Evolutionary conservation across 1,140 invertebrate genomes (phyloP), one percentile per base, ranked within the genome.

Genomic region (Tetragonula clypearis): DNA sequence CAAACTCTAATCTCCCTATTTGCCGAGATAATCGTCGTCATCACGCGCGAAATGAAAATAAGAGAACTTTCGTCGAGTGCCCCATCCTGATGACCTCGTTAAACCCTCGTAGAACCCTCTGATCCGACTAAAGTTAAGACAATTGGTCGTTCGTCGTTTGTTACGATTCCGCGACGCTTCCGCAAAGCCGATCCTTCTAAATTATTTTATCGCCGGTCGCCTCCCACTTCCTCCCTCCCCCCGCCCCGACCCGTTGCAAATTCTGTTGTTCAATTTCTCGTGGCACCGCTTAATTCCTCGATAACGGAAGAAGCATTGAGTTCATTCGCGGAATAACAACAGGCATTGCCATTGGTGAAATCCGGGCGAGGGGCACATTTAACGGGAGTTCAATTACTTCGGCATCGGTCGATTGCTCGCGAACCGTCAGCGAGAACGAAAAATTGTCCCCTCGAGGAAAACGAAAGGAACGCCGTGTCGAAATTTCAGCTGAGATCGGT

Each of bases 301-400:
- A 90, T 90, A 90, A 90, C 83, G 86, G 77, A 75, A 68, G 58
- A 75, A 77, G 73, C 73, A 88, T 80, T 68, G 66, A 26, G 80
- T 26, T 84, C 81, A 80, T 84, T 73, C 77, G 56, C 65, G 68
- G 89, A 90, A 90, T 90, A 90, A 88, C 84, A 90, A 90, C 90
- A 56, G 77, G 69, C 62, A 69, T 71, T 65, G 73, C 11, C 62
- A 35, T 35, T 35, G 73, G 55, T 35, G 68, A 78, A 30, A 75
- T 87, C 80, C 79, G 30, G 53, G 23, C 71, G 23, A 30, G 41
- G 68, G 41, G 81, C 82, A 88, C 85, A 85, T 87, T 87, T 79
- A 74, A 65, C 72, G 60, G 6, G 6, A n/a, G 56, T 87, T 86
- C 86, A 89, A 90, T 90, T 90, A 90, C 89, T 89, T 78, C 78